Percentiles rank a stretch among this genome's conserved stretches.
Conservation (phyloP, 2,888 invertebrate genomes). For the Endomychus coccineus region DNA sequence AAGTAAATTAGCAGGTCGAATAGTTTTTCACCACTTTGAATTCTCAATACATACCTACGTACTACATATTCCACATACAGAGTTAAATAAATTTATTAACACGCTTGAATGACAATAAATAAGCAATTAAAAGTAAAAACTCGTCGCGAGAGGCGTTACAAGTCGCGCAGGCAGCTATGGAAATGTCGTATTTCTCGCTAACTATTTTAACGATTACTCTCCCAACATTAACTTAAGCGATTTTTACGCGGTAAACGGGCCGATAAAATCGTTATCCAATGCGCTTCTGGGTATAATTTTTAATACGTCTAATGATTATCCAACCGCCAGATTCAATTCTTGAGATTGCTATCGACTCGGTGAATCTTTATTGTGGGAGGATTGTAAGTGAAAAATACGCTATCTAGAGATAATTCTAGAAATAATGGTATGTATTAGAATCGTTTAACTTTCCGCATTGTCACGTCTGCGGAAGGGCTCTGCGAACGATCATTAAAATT, state of each 20-base stretch:
- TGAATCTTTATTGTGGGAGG: too few species aligned
- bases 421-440: too few species aligned
- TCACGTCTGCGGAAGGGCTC: too few species aligned
- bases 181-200: conserved; percentile 17
- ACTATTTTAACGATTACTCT: conserved; percentile 16
- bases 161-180: conserved; percentile 13
- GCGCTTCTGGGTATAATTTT: conserved; percentile 7
- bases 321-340: too few species aligned
- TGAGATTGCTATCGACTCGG: too few species aligned
- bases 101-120: conserved; percentile 17
- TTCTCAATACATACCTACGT: conserved; percentile 6
- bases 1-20: too few species aligned
- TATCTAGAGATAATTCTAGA: too few species aligned
- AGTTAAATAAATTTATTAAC: conserved; percentile 11
- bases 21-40: too few species aligned
- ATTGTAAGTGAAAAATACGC: too few species aligned
- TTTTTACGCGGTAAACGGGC: too few species aligned
- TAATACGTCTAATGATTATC: conserved; percentile 7
- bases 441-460: too few species aligned
- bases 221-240: conserved; percentile 10
- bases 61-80: conserved; percentile 6
- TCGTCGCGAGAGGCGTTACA: conserved; percentile 20
- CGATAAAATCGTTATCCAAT: conserved; percentile 13
- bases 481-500: too few species aligned
- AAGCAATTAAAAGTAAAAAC: conserved; percentile 27